Evolutionary conservation across 2,888 invertebrate species (phyloP).

Genomic region (Drosophila sordidula): DNA sequence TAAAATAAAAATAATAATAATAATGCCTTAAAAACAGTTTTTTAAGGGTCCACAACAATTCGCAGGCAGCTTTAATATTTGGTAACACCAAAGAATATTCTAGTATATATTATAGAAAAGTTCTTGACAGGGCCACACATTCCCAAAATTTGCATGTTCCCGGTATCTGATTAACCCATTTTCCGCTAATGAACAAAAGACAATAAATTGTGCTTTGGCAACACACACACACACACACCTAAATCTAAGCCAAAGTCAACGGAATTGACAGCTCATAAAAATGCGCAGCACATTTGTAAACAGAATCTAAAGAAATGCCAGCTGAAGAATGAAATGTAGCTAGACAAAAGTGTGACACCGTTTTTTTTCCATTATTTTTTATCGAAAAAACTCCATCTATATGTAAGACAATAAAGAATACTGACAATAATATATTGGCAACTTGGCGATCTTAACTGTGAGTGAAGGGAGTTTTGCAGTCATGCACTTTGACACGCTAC

Average conservation of each 20-base stretch:
- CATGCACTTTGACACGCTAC: slow-evolving; percentile 57
- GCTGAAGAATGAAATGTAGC: slow-evolving; percentile 30
- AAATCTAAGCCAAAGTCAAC: slow-evolving; percentile 28
- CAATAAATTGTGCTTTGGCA: slow-evolving; percentile 62
- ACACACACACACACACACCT: slow-evolving; percentile 3
- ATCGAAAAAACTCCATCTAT: background rate
- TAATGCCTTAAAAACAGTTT: too few relatives aligned
- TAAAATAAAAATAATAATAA: too few relatives aligned
- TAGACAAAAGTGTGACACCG: slow-evolving; percentile 39
- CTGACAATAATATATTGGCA: slow-evolving; percentile 15
- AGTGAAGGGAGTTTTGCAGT: slow-evolving; percentile 38
- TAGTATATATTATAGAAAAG: too few relatives aligned
- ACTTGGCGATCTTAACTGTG: slow-evolving; percentile 4
- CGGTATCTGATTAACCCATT: slow-evolving; percentile 74
- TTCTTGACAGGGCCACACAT: slow-evolving; percentile 12
- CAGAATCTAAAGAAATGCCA: slow-evolving; percentile 38
- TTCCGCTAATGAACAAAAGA: slow-evolving; percentile 65
- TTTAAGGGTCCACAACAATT: too few relatives aligned
- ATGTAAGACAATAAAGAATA: too few relatives aligned
- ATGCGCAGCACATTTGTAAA: slow-evolving; percentile 59
- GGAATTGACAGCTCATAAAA: slow-evolving; percentile 48
- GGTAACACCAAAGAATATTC: slow-evolving; percentile 7
- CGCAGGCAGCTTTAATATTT: too few relatives aligned
- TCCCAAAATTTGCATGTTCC: slow-evolving; percentile 43
- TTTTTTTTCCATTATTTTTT: slow-evolving; percentile 11